A percentile compares a stretch with the other conserved stretches of the same genome.
These are phyloP conservation scores for Caenorhabditis briggsae DNA, from an alignment of 1,140 invertebrate species.

Conservation along the genomic window DNA sequence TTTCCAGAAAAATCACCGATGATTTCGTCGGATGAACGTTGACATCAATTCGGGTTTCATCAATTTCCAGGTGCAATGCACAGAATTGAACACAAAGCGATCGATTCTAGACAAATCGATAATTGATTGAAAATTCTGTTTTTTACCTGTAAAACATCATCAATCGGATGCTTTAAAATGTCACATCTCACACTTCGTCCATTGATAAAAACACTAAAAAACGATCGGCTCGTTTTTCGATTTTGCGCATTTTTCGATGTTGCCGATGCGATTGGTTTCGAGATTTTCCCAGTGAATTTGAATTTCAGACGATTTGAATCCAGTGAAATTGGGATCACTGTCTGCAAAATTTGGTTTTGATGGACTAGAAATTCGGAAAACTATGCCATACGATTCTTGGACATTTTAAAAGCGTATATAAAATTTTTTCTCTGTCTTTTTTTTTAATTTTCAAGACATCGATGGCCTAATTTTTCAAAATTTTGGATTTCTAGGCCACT, in stretches of 20 bases:
- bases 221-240: constrained; percentile 64
- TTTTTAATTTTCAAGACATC: too few species aligned
- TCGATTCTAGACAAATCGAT: constrained; percentile 11
- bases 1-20: constrained; percentile 69
- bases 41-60: constrained; percentile 70
- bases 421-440: too few species aligned
- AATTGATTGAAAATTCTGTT: too few species aligned
- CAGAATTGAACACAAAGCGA: constrained; percentile 66
- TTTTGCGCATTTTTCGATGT: constrained; percentile 54
- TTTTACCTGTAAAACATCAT: constrained; percentile 60
- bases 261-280: constrained; percentile 64
- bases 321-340: constrained; percentile 70
- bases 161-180: constrained; percentile 68
- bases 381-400: too few species aligned
- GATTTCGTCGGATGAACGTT: constrained; percentile 73
- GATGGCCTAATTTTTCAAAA: too few species aligned
- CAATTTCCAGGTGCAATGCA: constrained; percentile 68
- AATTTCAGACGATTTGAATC: constrained; percentile 60
- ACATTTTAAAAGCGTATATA: too few species aligned
- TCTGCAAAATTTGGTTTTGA: constrained; percentile 59
- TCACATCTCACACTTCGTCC: constrained; percentile 68
- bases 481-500: background rate
- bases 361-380: constrained; percentile 28
- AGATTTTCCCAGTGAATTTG: constrained; percentile 60
- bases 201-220: constrained; percentile 72